Conservation (phyloP, 2,888 invertebrate genomes). For the Drosophila silvestris region DNA sequence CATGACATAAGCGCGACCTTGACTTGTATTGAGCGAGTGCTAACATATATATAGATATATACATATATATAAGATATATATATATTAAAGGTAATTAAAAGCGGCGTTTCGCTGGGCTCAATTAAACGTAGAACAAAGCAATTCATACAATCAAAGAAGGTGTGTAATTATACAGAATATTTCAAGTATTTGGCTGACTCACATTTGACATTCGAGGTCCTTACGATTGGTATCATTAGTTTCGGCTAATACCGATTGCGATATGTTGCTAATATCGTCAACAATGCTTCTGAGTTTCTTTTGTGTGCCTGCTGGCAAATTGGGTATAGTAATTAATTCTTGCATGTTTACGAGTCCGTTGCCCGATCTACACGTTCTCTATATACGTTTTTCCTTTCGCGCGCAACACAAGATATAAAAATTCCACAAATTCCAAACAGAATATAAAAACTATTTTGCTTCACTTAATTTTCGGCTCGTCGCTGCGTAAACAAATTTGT, state of each 20-base stretch:
- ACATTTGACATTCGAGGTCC: conserved; percentile 34
- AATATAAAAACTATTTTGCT: conserved; percentile 55
- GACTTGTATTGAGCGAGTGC: conserved; percentile 21
- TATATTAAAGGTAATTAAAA: neutral
- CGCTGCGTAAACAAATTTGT: conserved; percentile 59
- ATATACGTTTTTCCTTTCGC: conserved; percentile 24
- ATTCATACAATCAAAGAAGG: neutral
- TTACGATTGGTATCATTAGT: conserved; percentile 20
- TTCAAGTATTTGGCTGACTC: conserved; percentile 23
- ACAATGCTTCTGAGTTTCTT: conserved; percentile 53
- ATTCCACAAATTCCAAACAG: conserved; percentile 76
- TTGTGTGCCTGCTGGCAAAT: conserved; percentile 39
- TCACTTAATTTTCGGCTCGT: conserved; percentile 26
- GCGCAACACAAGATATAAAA: conserved; percentile 62
- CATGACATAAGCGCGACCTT: conserved; percentile 60
- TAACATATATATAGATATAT: neutral
- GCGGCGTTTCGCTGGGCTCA: conserved; percentile 1
- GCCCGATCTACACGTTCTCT: conserved; percentile 42
- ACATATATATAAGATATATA: neutral
- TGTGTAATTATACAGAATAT: conserved; percentile 1
- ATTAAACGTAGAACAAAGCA: neutral
- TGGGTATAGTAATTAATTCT: conserved; percentile 63
- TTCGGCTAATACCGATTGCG: conserved; percentile 41
- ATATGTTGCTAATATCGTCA: conserved; percentile 55
- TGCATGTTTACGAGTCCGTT: conserved; percentile 66